Base-by-base conservation (phyloP, 2,797 vertebrate genomes). In the Arrhamphus sclerolepis region DNA sequence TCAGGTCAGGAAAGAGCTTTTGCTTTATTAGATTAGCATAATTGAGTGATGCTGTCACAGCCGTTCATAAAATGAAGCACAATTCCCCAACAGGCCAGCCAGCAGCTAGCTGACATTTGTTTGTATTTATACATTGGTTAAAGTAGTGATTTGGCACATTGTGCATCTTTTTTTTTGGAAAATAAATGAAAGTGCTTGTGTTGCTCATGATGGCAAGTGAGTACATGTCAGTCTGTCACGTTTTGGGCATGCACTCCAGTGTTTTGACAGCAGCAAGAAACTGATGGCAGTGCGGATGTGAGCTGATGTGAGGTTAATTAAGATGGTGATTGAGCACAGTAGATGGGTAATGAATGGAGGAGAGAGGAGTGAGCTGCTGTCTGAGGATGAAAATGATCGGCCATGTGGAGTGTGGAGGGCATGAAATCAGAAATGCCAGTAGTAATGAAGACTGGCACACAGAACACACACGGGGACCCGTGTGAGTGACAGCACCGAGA, bases 351-450 rank as follows among this genome's bases (percentile, higher is more conserved):
- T 92, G 89, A 91, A 83, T 81, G 83, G 85, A 83, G 81, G 83
- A 81, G 84, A 84, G 83, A 79, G 66, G 77, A 83, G 82, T 82
- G 88, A 87, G 87, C 87, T 84, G 84, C 85, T 83, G 87, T 87
- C 91, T 94, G 94, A 92, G 92, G 92, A 93, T 89, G 93, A 91
- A 74, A 92, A 91, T 92, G 95, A 95, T 93, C 89, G 93, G 92
- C 94, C 89, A 90, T 92, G 92, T 92, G 84, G 91, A 95, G 94
- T 95, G 93, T 94, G 94, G 94, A 95, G 92, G 91, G 94, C 95
- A 95, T 97, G 92, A 95, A 98, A 98, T 97, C 95, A 87, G 93
- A 98, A 94, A 93, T 96, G 96, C 96, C 96, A 97, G 93, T 91
- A 95, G 94, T 96, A 98, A 99, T 98, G 94, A 98, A 95, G 94